Percentiles rank a stretch among this genome's conserved stretches.
phyloP scores from a whole-genome alignment of 35 echinoderm and acorn worm species.

The Patiria miniata region DNA sequence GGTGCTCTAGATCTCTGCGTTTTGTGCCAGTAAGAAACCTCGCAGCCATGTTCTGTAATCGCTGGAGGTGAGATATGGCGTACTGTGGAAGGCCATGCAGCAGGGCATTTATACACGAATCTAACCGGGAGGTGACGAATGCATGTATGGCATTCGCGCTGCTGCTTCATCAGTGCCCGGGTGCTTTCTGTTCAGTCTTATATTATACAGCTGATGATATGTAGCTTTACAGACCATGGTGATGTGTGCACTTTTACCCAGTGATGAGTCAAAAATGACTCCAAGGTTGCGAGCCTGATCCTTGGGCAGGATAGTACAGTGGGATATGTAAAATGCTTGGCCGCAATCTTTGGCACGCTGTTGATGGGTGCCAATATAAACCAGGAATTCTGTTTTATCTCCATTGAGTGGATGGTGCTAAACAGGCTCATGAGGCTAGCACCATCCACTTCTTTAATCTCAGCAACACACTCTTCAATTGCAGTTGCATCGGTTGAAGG shows the following conservation, averaged over 20 bases:
- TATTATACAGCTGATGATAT: slow-evolving; percentile 7
- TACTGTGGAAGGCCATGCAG: slow-evolving; percentile 18
- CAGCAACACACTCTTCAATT: not conserved
- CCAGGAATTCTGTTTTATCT: not conserved
- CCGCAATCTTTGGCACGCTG: not conserved
- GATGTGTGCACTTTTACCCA: not conserved
- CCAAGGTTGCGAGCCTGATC: slow-evolving; percentile 7
- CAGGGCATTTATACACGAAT: not conserved
- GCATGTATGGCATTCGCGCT: not conserved
- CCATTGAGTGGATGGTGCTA: not conserved
- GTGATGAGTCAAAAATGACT: not conserved
- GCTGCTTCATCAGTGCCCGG: slow-evolving; percentile 19
- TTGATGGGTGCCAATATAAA: not conserved
- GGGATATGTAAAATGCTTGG: not conserved
- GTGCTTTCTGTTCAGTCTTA: not conserved
- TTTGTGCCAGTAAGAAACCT: not conserved
- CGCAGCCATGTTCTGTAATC: not conserved
- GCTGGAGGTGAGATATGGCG: not conserved
- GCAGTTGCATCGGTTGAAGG: not conserved
- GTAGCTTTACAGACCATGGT: not conserved
- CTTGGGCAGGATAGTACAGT: slow-evolving; percentile 12
- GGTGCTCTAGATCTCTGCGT: slow-evolving; percentile 8
- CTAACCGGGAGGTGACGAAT: not conserved
- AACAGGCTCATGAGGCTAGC: not conserved
- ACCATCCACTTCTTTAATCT: slow-evolving; percentile 28